Conservation (phyloP, 2,113 vertebrate genomes). For the Pachycephala philippinensis region DNA sequence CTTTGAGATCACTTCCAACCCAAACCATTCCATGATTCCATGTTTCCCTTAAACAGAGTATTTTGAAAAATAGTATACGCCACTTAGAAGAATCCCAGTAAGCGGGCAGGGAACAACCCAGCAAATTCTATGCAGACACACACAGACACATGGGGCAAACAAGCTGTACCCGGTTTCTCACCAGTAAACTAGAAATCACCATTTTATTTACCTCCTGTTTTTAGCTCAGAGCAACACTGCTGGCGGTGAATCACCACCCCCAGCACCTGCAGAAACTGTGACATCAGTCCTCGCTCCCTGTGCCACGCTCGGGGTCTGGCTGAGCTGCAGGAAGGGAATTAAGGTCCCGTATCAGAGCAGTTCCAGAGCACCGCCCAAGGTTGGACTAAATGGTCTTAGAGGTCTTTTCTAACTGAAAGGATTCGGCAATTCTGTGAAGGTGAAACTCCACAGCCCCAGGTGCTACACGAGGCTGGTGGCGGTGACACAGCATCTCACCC, state of each 20-base stretch:
- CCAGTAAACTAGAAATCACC: neutral
- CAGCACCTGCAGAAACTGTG: neutral
- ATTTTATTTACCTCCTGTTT: neutral
- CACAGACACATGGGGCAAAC: neutral
- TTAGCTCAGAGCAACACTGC: neutral
- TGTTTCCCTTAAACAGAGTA: neutral
- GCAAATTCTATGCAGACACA: neutral
- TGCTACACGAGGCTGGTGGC: accelerated
- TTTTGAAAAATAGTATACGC: neutral
- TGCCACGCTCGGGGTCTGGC: accelerated
- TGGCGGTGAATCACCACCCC: neutral
- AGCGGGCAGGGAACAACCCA: neutral
- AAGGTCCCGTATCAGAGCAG: accelerated
- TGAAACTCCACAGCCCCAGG: neutral
- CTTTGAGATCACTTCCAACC: neutral
- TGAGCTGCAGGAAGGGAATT: accelerated
- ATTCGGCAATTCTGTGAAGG: neutral
- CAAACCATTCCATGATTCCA: neutral
- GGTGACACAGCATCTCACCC: neutral
- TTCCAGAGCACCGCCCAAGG: neutral
- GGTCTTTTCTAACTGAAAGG: neutral
- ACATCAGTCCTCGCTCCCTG: accelerated
- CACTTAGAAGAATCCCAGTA: neutral
- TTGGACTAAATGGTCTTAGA: accelerated
- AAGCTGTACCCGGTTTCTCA: neutral